These are phyloP conservation scores for Metopia argyrocephala DNA, from an alignment of 2,888 invertebrate genomes.

Conservation along the genomic window DNA sequence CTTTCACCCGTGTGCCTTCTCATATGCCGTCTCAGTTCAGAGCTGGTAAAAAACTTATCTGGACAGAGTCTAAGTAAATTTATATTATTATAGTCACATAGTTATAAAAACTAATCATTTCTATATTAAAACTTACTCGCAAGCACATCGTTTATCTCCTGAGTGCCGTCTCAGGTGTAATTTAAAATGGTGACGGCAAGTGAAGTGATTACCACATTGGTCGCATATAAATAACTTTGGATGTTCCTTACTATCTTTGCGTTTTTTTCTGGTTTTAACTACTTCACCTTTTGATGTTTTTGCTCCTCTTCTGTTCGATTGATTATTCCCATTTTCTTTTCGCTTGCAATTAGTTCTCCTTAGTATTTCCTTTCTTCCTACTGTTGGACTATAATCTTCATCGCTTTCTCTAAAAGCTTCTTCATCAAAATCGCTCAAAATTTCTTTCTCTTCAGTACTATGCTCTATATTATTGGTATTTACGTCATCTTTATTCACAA, in stretches of 20 bases:
- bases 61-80: constrained; percentile 69
- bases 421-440: constrained; percentile 6
- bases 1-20: constrained; percentile 73
- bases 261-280: constrained; percentile 17
- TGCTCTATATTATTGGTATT: not conserved
- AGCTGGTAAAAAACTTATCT: constrained; percentile 72
- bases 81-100: not conserved
- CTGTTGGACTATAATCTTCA: not conserved
- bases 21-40: constrained; percentile 73
- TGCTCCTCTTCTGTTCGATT: not conserved
- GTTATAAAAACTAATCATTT: not conserved
- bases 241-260: constrained; percentile 35
- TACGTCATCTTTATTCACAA: constrained; percentile 6
- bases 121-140: constrained; percentile 69
- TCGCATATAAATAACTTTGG: constrained; percentile 70
- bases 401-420: constrained; percentile 1
- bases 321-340: not conserved
- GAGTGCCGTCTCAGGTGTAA: constrained; percentile 73
- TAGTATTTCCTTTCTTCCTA: not conserved
- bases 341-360: not conserved
- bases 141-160: constrained; percentile 73
- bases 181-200: constrained; percentile 71
- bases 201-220: constrained; percentile 73
- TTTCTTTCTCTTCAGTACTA: not conserved
- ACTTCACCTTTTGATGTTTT: not conserved